Evolutionary conservation across 2,113 vertebrate species (phyloP).

Genomic region (Corydoras maculifer): DNA sequence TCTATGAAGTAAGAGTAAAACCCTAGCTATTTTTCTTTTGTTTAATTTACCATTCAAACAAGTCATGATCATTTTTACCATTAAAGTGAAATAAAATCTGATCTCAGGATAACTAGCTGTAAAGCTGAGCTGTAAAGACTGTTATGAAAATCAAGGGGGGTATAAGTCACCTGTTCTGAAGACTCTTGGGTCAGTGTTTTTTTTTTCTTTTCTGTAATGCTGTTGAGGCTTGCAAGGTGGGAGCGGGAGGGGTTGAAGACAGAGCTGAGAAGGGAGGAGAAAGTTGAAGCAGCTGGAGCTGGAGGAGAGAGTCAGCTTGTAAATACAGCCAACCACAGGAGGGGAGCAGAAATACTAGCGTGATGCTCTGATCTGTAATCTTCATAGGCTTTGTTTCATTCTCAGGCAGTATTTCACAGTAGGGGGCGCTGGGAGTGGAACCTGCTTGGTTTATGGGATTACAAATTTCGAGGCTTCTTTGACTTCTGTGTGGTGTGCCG

Average conservation of each 20-base stretch:
- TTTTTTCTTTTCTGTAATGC: conserved; percentile 14
- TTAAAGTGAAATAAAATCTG: too few relatives aligned
- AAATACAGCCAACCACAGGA: conserved; percentile 28
- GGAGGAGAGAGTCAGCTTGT: conserved; percentile 3
- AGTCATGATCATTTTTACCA: too few relatives aligned
- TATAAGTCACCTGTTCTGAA: conserved; percentile 25
- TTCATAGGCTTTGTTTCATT: conserved; percentile 31
- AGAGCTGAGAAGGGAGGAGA: conserved; percentile 19
- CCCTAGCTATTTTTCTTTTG: too few relatives aligned
- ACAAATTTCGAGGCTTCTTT: conserved; percentile 47
- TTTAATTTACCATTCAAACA: too few relatives aligned
- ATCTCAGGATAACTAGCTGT: background rate
- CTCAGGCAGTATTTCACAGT: conserved; percentile 59
- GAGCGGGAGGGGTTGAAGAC: conserved; percentile 4
- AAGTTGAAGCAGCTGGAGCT: conserved; percentile 13
- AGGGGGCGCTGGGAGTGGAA: conserved; percentile 59
- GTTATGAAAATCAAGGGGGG: conserved; percentile 8
- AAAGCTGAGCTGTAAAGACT: background rate
- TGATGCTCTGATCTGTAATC: conserved; percentile 21
- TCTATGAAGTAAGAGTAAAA: too few relatives aligned
- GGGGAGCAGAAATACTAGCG: conserved; percentile 22
- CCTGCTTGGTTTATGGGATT: conserved; percentile 53
- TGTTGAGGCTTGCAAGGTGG: background rate
- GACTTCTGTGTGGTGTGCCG: conserved; percentile 44
- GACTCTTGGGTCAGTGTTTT: conserved; percentile 24